Conservation (phyloP, 2,888 invertebrate genomes). For the Coleophora deauratella region DNA sequence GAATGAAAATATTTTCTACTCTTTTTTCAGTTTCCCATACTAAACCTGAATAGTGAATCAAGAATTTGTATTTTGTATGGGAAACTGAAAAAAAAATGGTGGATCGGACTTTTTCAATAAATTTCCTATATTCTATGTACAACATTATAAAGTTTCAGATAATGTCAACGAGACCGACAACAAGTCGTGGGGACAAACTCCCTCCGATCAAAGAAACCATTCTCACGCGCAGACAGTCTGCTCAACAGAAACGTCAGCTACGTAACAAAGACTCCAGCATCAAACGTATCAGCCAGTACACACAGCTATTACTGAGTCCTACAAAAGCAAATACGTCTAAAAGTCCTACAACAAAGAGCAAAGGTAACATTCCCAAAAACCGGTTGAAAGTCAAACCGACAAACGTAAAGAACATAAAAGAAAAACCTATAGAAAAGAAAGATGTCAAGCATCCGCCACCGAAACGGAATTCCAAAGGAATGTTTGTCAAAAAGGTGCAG, state of each 20-base stretch:
- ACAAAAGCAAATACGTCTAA: slow-evolving; percentile 13
- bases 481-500: background rate
- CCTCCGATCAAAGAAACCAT: slow-evolving; percentile 27
- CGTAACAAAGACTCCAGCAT: slow-evolving; percentile 20
- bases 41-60: too few relatives aligned
- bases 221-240: slow-evolving; percentile 35
- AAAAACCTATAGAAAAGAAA: background rate
- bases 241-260: slow-evolving; percentile 26
- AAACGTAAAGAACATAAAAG: background rate
- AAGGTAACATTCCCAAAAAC: too few relatives aligned
- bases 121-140: too few relatives aligned
- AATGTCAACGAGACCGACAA: slow-evolving; percentile 19
- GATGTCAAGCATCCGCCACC: background rate
- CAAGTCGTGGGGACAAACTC: slow-evolving; percentile 11
- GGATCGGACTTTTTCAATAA: too few relatives aligned
- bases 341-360: background rate
- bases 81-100: too few relatives aligned
- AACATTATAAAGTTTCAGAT: background rate
- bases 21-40: too few relatives aligned
- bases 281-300: slow-evolving; percentile 14
- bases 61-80: too few relatives aligned
- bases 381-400: background rate
- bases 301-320: slow-evolving; percentile 17
- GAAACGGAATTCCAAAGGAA: background rate
- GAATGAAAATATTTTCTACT: too few relatives aligned